A percentile compares a stretch with the other conserved stretches of the same genome.
Conservation (phyloP, 1,140 invertebrate species). For the Hylyphantes graminicola region DNA sequence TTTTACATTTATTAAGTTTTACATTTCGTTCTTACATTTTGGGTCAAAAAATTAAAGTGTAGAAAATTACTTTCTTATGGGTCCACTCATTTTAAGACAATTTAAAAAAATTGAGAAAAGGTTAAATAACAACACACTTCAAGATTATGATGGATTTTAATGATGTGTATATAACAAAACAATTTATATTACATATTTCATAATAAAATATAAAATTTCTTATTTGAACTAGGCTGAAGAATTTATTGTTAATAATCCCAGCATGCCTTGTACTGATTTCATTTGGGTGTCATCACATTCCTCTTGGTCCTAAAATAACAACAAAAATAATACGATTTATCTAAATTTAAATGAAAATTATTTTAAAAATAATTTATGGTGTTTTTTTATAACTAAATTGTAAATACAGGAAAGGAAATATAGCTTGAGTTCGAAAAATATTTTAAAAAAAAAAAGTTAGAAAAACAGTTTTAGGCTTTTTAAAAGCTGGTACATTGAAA, state of each 20-base stretch:
- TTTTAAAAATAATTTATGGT: neutral
- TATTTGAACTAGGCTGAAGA: constrained; percentile 47
- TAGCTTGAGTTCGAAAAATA: too few species aligned
- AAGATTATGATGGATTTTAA: constrained; percentile 42
- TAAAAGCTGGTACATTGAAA: too few species aligned
- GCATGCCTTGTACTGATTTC: constrained; percentile 58
- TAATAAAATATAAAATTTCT: constrained; percentile 54
- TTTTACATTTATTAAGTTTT: too few species aligned
- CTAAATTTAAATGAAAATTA: neutral
- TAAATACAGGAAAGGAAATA: neutral
- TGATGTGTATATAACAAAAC: constrained; percentile 52
- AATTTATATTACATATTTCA: constrained; percentile 56
- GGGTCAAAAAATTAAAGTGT: too few species aligned
- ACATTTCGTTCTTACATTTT: too few species aligned
- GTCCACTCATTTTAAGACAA: too few species aligned
- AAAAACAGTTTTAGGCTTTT: too few species aligned
- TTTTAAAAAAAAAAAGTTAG: too few species aligned
- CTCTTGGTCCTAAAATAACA: constrained; percentile 43
- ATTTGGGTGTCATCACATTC: constrained; percentile 56
- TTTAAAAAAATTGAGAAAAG: neutral
- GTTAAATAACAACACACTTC: neutral
- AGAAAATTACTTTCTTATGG: too few species aligned
- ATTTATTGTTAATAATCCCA: constrained; percentile 47
- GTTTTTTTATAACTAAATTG: neutral
- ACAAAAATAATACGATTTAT: neutral